Evolutionary conservation across 2,888 invertebrate species (phyloP), one percentile per base, ranked within the genome.

Genomic region (Rotaria sp.): DNA sequence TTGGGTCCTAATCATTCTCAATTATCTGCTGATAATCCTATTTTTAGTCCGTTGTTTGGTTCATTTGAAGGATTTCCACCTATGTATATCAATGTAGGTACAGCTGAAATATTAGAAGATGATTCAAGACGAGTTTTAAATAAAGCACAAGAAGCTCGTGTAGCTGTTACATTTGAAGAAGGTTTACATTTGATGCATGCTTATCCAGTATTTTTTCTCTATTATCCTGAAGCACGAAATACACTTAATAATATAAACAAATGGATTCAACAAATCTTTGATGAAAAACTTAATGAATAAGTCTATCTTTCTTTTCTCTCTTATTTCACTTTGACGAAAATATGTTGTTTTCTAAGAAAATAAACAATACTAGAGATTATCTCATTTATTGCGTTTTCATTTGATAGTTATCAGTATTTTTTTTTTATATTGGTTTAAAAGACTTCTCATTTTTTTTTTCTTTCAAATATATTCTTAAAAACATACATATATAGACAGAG

Each of bases 101-200:
- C 80, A 80, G 80, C 80, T 18, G 80, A 80, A 45, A 80, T 45
- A 45, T 80, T 80, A 24, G 80, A 80, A 80, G 80, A 80, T 80
- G 80, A 80, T 80, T 1, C 80, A 4, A 80, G 26, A 80, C 24
- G 45, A 45, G 26, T 41, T 26, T 26, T 7, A 13, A 45, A 41
- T 10, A 80, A 80, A 35, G 80, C 80, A 45, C 21, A 45, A 35
- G 80, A 45, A n/a, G 80, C 24, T 10, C 2, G n/a, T 26, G 80
- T 80, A 11, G 41, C 45, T 80, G 80, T 80, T 26, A 80, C 24
- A 26, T 41, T 80, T 26, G 80, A 80, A 80, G 80, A 80, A 45
- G 80, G 80, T 45, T 26, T 45, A 80, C 80, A 80, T 80, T 13
- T 80, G 26, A 45, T 80, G 45, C 80, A 80, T 45, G 80, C 10